phyloP scores from a whole-genome alignment of 1,140 invertebrate species.

The Trichonephila clavata region DNA sequence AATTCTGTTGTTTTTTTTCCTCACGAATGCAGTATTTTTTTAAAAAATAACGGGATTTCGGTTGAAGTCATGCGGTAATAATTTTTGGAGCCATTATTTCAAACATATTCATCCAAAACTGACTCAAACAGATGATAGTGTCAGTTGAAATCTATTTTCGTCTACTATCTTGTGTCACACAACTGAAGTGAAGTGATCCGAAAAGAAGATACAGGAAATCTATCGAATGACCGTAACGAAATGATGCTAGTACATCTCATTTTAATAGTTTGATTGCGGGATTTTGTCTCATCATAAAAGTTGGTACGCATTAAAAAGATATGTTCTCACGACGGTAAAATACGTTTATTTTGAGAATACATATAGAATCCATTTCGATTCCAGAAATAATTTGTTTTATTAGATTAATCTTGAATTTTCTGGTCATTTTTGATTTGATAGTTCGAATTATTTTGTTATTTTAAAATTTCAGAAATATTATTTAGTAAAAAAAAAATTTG shows the following conservation, averaged over 20 bases:
- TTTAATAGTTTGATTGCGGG: neutral
- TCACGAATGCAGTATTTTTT: neutral
- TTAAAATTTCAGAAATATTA: no score
- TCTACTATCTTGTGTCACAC: neutral
- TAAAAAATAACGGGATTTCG: neutral
- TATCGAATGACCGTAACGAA: conserved; percentile 60
- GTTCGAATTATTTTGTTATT: no score
- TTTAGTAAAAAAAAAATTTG: no score
- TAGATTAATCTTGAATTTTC: no score
- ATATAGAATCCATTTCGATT: no score
- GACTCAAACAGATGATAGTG: no score
- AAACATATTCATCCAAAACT: neutral
- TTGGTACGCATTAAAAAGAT: neutral
- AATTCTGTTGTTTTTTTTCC: conserved; percentile 25
- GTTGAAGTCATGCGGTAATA: neutral
- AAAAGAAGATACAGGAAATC: conserved; percentile 28
- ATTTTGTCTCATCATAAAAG: neutral
- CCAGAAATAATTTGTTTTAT: no score
- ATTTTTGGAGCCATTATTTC: neutral
- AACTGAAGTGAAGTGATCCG: conserved; percentile 53
- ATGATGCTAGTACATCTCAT: conserved; percentile 6
- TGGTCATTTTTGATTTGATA: no score
- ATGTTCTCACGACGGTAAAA: neutral
- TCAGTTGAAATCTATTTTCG: conserved; percentile 35
- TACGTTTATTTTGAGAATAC: neutral